Conservation (phyloP, 2,113 vertebrate species). For the Corythornis cristatus region DNA sequence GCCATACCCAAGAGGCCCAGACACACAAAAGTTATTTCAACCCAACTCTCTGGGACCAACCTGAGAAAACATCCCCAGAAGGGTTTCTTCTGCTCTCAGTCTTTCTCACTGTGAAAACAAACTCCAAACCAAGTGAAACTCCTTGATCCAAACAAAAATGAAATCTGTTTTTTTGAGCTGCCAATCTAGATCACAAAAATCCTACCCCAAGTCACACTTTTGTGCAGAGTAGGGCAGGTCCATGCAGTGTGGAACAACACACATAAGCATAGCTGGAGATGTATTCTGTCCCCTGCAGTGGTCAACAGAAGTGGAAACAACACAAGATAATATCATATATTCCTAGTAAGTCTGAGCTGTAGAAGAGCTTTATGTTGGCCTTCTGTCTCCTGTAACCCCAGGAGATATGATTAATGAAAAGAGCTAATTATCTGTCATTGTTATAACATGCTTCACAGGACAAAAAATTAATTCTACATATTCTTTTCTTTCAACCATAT, state of each 20-base stretch:
- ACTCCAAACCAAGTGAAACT: not conserved
- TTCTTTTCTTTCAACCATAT: not conserved
- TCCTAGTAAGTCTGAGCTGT: not conserved
- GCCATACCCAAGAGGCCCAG: not conserved
- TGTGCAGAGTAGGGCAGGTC: not conserved
- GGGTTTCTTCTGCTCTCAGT: not conserved
- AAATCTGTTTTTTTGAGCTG: not conserved
- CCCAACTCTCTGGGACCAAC: not conserved
- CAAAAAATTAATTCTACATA: not conserved
- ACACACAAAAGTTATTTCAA: not conserved
- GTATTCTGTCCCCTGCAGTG: not conserved
- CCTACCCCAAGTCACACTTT: not conserved
- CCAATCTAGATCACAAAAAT: not conserved
- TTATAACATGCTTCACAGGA: not conserved
- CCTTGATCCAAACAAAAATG: not conserved
- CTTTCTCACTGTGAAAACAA: not conserved
- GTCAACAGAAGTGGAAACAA: not conserved
- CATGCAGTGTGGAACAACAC: not conserved
- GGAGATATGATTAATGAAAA: not conserved
- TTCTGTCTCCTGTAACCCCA: not conserved
- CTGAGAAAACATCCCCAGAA: not conserved
- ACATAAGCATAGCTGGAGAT: not conserved
- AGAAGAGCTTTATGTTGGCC: not conserved
- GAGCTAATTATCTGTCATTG: not conserved
- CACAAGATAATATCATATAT: not conserved